Conservation (phyloP, 2,888 invertebrate species). For the Caenorhabditis sp. region DNA sequence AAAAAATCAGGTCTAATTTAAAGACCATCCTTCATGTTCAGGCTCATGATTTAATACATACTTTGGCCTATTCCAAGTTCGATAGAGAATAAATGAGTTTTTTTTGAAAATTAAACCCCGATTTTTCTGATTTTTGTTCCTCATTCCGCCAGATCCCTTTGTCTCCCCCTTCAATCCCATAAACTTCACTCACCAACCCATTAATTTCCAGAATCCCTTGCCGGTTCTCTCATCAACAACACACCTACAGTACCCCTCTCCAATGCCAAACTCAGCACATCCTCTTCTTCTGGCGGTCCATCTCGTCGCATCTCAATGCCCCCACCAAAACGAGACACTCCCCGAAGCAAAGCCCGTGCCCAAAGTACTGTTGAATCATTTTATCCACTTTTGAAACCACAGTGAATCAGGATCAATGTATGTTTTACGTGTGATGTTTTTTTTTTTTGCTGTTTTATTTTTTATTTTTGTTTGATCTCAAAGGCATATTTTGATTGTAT, state of each 20-base stretch:
- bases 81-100: too few species aligned
- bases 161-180: too few species aligned
- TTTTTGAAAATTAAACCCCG: background rate
- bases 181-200: background rate
- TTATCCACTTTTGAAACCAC: conserved; percentile 17
- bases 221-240: conserved; percentile 28
- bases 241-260: background rate
- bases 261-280: conserved; percentile 27
- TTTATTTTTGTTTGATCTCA: background rate
- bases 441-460: background rate
- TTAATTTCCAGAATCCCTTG: conserved; percentile 29
- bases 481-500: background rate
- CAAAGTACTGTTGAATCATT: conserved; percentile 31
- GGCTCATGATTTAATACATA: too few species aligned
- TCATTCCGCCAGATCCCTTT: too few species aligned
- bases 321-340: conserved; percentile 19
- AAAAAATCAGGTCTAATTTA: too few species aligned
- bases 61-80: too few species aligned
- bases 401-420: background rate
- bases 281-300: conserved; percentile 13
- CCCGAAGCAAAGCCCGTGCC: conserved; percentile 14
- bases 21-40: too few species aligned
- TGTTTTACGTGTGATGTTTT: too few species aligned
- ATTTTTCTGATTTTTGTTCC: background rate
- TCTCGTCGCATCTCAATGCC: conserved; percentile 32